phyloP scores from a whole-genome alignment of 2,888 invertebrate genomes.

The Melinaea marsaeus region DNA sequence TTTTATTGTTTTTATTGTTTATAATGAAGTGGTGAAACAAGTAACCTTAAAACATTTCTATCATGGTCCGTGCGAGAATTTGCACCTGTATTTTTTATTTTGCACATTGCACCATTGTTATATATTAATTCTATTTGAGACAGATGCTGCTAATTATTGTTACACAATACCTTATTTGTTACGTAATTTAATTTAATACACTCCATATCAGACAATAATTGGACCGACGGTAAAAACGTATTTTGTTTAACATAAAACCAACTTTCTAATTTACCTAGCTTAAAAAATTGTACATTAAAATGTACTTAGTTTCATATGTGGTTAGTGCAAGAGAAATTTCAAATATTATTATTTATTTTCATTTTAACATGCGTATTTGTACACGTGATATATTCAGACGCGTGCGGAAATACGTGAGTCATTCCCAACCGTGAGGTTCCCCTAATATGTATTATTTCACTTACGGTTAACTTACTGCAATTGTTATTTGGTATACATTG shows the following conservation, averaged over 20 bases:
- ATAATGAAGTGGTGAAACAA: background rate
- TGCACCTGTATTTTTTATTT: slow-evolving; percentile 42
- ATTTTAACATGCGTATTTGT: slow-evolving; percentile 26
- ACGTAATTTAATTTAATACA: background rate
- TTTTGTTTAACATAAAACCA: background rate
- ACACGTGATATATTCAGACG: slow-evolving; percentile 45
- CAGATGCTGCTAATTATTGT: background rate
- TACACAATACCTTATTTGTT: background rate
- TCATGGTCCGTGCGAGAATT: slow-evolving; percentile 34
- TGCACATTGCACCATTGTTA: background rate
- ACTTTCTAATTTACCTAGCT: background rate
- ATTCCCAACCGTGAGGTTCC: slow-evolving; percentile 42
- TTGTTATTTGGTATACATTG: slow-evolving; percentile 21
- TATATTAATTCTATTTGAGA: background rate
- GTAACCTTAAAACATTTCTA: background rate
- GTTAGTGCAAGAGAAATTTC: background rate
- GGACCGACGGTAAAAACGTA: too few species aligned
- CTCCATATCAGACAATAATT: background rate
- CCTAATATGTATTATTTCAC: slow-evolving; percentile 23
- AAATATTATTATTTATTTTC: slow-evolving; percentile 6
- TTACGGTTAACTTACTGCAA: background rate
- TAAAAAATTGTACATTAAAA: background rate
- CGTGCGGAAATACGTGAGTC: slow-evolving; percentile 53
- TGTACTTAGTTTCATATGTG: background rate
- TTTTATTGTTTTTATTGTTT: background rate